phyloP scores from a whole-genome alignment of 2,797 vertebrate genomes.

The Xerus rutilus region DNA sequence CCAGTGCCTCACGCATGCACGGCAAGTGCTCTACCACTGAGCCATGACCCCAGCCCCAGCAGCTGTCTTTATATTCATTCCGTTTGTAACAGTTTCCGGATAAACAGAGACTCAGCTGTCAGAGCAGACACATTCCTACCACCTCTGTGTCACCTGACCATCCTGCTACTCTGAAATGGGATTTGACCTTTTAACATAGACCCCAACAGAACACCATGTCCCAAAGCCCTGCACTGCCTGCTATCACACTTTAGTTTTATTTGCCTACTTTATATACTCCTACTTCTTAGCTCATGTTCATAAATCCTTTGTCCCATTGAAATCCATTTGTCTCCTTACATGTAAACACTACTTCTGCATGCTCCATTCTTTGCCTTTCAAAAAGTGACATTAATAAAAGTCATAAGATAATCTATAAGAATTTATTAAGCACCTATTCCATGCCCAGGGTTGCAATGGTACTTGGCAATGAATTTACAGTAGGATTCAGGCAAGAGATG shows the following conservation, averaged over 20 bases:
- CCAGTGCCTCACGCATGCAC: too few relatives aligned
- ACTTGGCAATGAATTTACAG: background rate
- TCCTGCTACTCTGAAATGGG: background rate
- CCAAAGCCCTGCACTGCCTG: background rate
- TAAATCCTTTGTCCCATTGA: background rate
- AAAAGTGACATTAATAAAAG: background rate
- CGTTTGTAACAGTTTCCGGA: background rate
- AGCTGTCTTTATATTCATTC: too few relatives aligned
- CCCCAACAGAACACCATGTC: rapidly evolving
- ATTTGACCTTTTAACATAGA: background rate
- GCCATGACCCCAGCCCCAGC: too few relatives aligned
- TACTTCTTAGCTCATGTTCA: background rate
- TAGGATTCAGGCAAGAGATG: background rate
- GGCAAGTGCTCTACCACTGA: too few relatives aligned
- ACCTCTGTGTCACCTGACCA: too few relatives aligned
- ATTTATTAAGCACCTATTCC: slow-evolving; percentile 18
- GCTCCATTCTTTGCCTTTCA: background rate
- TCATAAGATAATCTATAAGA: background rate
- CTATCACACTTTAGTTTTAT: background rate
- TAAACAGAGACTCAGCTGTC: slow-evolving; percentile 37
- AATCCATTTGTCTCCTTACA: background rate
- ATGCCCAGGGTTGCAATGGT: background rate
- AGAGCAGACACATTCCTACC: background rate
- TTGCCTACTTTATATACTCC: background rate
- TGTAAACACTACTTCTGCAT: background rate